Evolutionary conservation across 2,888 invertebrate species (phyloP).

Genomic region (Stratiomys singularior): DNA sequence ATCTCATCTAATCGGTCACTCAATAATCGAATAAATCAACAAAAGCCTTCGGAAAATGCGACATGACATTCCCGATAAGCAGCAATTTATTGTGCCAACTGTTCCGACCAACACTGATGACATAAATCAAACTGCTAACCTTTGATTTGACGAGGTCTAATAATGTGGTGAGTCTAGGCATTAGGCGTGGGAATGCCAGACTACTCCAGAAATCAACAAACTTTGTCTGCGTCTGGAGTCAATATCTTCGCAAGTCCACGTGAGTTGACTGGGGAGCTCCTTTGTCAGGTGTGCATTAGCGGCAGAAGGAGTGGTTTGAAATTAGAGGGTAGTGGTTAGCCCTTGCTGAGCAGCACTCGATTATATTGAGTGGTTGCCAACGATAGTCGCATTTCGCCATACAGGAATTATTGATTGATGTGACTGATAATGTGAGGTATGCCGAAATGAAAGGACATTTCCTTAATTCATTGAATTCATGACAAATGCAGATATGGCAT

Average conservation of each 20-base stretch:
- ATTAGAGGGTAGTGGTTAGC: neutral
- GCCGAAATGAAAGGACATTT: slow-evolving; percentile 59
- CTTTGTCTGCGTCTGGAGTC: neutral
- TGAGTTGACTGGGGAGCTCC: neutral
- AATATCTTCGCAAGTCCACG: neutral
- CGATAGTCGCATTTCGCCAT: neutral
- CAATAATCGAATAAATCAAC: slow-evolving; percentile 42
- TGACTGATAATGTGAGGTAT: slow-evolving; percentile 63
- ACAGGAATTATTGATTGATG: slow-evolving; percentile 61
- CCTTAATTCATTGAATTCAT: slow-evolving; percentile 45
- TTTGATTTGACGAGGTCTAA: slow-evolving; percentile 44
- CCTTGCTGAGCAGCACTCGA: neutral
- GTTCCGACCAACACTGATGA: slow-evolving; percentile 41
- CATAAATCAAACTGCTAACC: slow-evolving; percentile 41
- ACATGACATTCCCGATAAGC: slow-evolving; percentile 43
- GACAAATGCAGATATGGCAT: too few relatives aligned
- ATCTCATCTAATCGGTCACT: slow-evolving; percentile 41
- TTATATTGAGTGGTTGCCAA: slow-evolving; percentile 20
- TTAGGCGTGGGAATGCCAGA: neutral
- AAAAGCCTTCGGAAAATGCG: slow-evolving; percentile 38
- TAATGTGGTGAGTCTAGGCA: slow-evolving; percentile 19
- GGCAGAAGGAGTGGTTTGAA: neutral
- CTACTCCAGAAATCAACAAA: slow-evolving; percentile 11
- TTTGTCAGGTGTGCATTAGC: slow-evolving; percentile 10
- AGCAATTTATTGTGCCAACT: slow-evolving; percentile 44